Percentiles rank a stretch among this genome's conserved stretches.
These are phyloP conservation scores for Odontamblyopus lacepedii DNA, from an alignment of 2,797 vertebrate genomes.

Conservation along the genomic window DNA sequence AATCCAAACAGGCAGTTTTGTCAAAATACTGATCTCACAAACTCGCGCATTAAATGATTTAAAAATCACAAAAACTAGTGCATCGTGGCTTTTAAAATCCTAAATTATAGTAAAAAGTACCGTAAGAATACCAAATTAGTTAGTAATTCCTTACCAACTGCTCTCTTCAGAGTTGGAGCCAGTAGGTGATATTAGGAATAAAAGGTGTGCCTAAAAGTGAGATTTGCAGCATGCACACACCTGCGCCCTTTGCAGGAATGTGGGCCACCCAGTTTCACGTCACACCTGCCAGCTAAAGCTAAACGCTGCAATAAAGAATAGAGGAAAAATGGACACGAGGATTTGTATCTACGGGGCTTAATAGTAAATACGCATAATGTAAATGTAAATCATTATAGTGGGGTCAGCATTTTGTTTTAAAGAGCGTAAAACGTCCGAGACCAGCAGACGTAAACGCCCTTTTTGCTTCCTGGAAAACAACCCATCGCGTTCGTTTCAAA, in stretches of 20 bases:
- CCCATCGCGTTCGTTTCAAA: neutral
- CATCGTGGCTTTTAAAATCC: neutral
- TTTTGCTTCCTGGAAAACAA: slow-evolving; percentile 66
- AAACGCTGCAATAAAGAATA: neutral
- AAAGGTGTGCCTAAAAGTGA: slow-evolving; percentile 27
- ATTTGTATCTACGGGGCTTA: neutral
- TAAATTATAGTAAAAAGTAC: neutral
- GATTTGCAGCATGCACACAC: slow-evolving; percentile 50
- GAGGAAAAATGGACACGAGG: neutral
- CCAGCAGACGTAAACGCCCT: slow-evolving; percentile 69
- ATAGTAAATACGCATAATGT: too few relatives aligned
- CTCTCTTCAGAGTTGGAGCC: neutral
- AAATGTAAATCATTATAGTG: neutral
- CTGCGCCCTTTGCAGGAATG: slow-evolving; percentile 71
- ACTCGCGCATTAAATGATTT: too few relatives aligned
- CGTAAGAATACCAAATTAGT: neutral
- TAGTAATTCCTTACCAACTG: slow-evolving; percentile 2
- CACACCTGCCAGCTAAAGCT: slow-evolving; percentile 57
- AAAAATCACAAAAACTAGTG: too few relatives aligned
- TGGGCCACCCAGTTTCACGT: slow-evolving; percentile 64
- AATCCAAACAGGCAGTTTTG: too few relatives aligned
- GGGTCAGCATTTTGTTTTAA: neutral
- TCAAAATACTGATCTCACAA: too few relatives aligned
- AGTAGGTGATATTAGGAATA: slow-evolving; percentile 1
- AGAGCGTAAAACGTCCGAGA: slow-evolving; percentile 35